phyloP scores from a whole-genome alignment of 1,140 invertebrate genomes.

The Saxidomus purpurata region DNA sequence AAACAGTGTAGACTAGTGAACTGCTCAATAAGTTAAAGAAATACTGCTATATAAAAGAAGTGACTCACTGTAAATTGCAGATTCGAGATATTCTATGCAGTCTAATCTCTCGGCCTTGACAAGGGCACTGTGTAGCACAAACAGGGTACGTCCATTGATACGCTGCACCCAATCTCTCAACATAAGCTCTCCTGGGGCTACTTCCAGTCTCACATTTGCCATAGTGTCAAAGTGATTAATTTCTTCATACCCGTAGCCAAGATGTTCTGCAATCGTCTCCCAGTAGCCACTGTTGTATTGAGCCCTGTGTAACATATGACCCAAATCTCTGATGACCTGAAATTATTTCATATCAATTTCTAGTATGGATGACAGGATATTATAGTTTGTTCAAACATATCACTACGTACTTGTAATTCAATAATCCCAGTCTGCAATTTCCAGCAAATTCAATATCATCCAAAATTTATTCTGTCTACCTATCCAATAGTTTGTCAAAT shows the following conservation, averaged over 20 bases:
- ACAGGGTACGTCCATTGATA: conserved; percentile 5
- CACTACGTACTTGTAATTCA: too few species aligned
- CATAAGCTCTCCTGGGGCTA: conserved; percentile 36
- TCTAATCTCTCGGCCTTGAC: conserved; percentile 21
- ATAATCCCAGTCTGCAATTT: too few species aligned
- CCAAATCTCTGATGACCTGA: conserved; percentile 40
- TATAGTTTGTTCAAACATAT: not conserved
- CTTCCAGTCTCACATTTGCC: conserved; percentile 14
- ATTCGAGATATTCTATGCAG: conserved; percentile 42
- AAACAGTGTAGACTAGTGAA: too few species aligned
- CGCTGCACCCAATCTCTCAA: conserved; percentile 40
- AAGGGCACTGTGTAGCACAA: conserved; percentile 44
- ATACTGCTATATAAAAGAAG: too few species aligned
- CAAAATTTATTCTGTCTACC: too few species aligned
- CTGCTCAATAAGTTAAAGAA: too few species aligned
- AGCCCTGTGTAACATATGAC: conserved; percentile 35
- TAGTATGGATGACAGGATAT: not conserved
- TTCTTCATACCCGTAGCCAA: conserved; percentile 34
- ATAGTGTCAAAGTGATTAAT: conserved; percentile 41
- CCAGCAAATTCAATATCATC: too few species aligned
- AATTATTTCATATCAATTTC: not conserved
- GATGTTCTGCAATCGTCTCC: conserved; percentile 56
- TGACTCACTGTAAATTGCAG: conserved; percentile 56
- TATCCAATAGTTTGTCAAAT: too few species aligned
- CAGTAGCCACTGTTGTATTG: conserved; percentile 41